phyloP scores from a whole-genome alignment of 2,113 vertebrate species.

The Catharus minimus region DNA sequence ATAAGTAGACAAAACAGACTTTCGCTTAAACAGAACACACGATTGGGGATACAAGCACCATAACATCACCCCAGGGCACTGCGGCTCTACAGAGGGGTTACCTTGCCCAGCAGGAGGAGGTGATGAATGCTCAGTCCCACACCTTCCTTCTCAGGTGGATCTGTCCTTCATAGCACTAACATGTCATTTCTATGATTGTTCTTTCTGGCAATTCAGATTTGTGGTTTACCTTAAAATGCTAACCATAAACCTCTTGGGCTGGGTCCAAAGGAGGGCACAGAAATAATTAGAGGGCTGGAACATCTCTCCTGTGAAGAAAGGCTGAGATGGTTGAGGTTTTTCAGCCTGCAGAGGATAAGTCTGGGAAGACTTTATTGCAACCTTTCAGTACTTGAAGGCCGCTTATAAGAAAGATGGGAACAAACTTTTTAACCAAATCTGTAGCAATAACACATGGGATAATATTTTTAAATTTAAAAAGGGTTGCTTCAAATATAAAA shows the following conservation, averaged over 20 bases:
- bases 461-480: background rate
- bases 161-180: background rate
- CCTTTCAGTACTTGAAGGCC: background rate
- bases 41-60: too few relatives aligned
- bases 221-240: background rate
- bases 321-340: background rate
- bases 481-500: background rate
- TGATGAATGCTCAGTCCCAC: background rate
- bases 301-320: background rate
- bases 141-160: background rate
- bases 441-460: accelerated
- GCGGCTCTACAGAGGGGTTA: background rate
- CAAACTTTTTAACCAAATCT: background rate
- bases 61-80: too few relatives aligned
- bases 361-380: background rate
- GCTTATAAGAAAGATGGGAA: background rate
- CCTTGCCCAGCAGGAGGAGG: background rate
- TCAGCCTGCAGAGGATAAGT: background rate
- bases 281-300: background rate
- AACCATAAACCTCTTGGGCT: background rate
- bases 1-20: too few relatives aligned
- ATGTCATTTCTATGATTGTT: background rate
- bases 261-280: background rate
- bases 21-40: too few relatives aligned
- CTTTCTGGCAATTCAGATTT: background rate